Conservation (phyloP, 2,113 vertebrate genomes). For the Miniopterus natalensis region DNA sequence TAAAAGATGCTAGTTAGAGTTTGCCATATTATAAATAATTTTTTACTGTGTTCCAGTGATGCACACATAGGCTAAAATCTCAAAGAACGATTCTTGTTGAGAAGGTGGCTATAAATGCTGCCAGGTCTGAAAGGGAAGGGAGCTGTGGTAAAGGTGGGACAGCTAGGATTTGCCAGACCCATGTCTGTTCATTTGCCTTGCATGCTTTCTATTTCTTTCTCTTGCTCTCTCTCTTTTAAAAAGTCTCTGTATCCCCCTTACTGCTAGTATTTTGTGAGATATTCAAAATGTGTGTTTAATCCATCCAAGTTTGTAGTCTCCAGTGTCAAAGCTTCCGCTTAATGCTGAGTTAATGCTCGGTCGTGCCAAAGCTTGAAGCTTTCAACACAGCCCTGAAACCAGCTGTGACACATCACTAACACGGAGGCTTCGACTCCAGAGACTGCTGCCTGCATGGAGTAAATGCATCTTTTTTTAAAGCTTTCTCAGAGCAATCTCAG, state of each 20-base stretch:
- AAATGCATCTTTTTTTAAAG: slow-evolving; percentile 73
- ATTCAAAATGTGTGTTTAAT: slow-evolving; percentile 80
- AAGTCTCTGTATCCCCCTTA: slow-evolving; percentile 7
- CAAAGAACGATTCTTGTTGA: background rate
- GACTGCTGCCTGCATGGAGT: slow-evolving; percentile 65
- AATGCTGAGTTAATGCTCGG: slow-evolving; percentile 70
- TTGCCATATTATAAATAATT: slow-evolving; percentile 5
- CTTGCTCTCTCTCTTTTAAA: slow-evolving; percentile 5
- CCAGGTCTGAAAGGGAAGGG: background rate
- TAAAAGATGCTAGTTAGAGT: background rate
- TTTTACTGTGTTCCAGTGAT: background rate
- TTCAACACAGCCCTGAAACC: slow-evolving; percentile 70
- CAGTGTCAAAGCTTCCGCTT: slow-evolving; percentile 73
- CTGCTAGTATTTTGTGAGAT: slow-evolving; percentile 51
- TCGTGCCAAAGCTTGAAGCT: slow-evolving; percentile 81
- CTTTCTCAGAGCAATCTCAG: slow-evolving; percentile 70
- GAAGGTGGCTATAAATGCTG: background rate
- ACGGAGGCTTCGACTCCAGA: slow-evolving; percentile 53
- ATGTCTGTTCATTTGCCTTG: background rate
- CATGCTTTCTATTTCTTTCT: background rate
- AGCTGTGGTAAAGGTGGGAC: background rate
- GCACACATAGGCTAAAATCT: background rate
- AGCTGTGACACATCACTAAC: slow-evolving; percentile 80
- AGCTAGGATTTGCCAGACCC: background rate
- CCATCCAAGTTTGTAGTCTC: slow-evolving; percentile 54